Conservation (phyloP, 1,140 invertebrate species). For the Samia ricini region DNA sequence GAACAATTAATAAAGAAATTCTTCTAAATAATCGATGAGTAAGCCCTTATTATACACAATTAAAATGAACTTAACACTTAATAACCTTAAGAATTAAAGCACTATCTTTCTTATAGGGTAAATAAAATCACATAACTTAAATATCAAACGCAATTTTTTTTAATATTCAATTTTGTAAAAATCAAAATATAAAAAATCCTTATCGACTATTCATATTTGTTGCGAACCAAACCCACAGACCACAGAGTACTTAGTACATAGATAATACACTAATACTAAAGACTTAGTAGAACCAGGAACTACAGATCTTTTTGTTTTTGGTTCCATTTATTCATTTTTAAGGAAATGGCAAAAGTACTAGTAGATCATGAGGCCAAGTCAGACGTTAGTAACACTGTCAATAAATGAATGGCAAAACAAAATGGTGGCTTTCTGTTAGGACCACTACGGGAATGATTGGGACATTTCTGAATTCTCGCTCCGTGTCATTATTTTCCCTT, state of each 20-base stretch:
- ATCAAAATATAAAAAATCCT: slow-evolving; percentile 62
- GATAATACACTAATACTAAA: background rate
- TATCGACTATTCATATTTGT: slow-evolving; percentile 23
- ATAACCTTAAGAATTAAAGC: slow-evolving; percentile 23
- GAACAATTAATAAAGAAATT: slow-evolving; percentile 7
- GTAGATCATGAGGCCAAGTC: too few species aligned
- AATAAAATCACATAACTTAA: slow-evolving; percentile 32
- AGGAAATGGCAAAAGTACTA: too few species aligned
- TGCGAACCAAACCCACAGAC: background rate
- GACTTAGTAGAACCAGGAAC: too few species aligned
- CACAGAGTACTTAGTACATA: background rate
- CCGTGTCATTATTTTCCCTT: too few species aligned
- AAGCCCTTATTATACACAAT: slow-evolving; percentile 33
- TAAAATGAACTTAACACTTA: slow-evolving; percentile 14
- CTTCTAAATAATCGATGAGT: slow-evolving; percentile 50
- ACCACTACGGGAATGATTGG: too few species aligned
- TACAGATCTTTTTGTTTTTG: too few species aligned
- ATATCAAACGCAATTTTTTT: slow-evolving; percentile 22
- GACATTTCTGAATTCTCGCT: too few species aligned
- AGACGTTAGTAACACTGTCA: too few species aligned
- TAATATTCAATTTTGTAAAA: slow-evolving; percentile 37
- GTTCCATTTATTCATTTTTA: too few species aligned
- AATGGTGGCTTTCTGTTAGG: too few species aligned
- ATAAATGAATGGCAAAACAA: too few species aligned
- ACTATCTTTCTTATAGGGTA: slow-evolving; percentile 28